Conservation (phyloP, 2,888 invertebrate genomes). For the Synanthedon vespiformis region DNA sequence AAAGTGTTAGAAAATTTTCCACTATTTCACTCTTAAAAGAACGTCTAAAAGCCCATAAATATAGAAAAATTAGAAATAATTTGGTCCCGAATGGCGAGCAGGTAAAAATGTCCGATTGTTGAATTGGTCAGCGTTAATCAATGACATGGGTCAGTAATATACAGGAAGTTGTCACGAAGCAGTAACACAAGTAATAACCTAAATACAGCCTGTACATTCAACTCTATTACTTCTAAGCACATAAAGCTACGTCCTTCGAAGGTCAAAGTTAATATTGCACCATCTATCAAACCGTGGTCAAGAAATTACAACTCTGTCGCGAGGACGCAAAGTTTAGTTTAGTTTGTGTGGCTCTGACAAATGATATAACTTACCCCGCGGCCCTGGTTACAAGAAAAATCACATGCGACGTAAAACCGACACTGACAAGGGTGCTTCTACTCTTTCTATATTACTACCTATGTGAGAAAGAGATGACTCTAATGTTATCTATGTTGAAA, state of each 20-base stretch:
- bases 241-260: background rate
- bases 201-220: background rate
- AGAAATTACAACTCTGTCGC: background rate
- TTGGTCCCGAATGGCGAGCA: too few relatives aligned
- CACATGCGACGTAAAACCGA: conserved; percentile 5
- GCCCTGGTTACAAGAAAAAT: conserved; percentile 1
- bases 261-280: background rate
- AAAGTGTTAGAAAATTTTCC: too few relatives aligned
- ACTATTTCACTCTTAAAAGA: too few relatives aligned
- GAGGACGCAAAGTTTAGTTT: background rate
- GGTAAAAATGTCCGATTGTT: too few relatives aligned
- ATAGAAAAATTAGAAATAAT: too few relatives aligned
- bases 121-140: too few relatives aligned
- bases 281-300: background rate
- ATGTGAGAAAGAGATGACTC: background rate
- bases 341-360: background rate
- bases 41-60: too few relatives aligned
- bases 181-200: background rate
- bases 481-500: background rate
- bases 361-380: background rate
- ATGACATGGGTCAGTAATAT: too few relatives aligned
- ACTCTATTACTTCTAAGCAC: background rate
- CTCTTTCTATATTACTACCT: conserved; percentile 2
- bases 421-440: conserved; percentile 4
- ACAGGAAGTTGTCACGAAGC: background rate